phyloP scores from a whole-genome alignment of 2,113 vertebrate genomes.

The cattle (Bos taurus) region ARS-UCD2.0 NC_037345.1:37321501-37322000 shows the following conservation, averaged over 20 bases:
- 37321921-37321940: not conserved
- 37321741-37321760: not conserved
- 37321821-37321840: not conserved
- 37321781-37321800: not conserved
- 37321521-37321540: not conserved
- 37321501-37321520: slow-evolving; percentile 6
- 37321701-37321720: not conserved
- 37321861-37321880: not conserved
- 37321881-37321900: not conserved
- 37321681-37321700: not conserved
- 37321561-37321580: not conserved
- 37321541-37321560: not conserved
- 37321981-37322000: not conserved
- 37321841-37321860: not conserved
- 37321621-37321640: not conserved
- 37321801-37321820: not conserved
- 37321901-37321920: not conserved
- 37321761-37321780: not conserved
- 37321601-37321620: slow-evolving; percentile 5
- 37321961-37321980: not conserved
- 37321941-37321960: not conserved
- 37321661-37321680: not conserved
- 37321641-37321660: not conserved
- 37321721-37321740: not conserved
- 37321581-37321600: not conserved